Conservation (phyloP, 1,140 invertebrate genomes). For the Phymorhynchus buccinoides region DNA sequence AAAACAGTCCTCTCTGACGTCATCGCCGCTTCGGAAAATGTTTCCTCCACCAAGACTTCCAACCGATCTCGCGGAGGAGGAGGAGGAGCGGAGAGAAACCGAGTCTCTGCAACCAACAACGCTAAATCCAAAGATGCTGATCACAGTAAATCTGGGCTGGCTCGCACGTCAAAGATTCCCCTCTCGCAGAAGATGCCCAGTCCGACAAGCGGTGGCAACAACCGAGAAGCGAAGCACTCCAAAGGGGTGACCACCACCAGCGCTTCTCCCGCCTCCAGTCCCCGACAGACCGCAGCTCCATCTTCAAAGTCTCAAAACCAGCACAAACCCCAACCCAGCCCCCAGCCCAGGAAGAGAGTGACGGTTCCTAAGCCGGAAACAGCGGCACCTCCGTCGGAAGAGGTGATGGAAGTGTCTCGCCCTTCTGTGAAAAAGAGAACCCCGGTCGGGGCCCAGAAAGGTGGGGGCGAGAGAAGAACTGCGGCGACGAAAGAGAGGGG, state of each 20-base stretch:
- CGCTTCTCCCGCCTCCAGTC: conserved; percentile 21
- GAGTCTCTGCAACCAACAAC: neutral
- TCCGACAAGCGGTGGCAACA: conserved; percentile 33
- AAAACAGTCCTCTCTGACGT: neutral
- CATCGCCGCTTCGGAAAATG: neutral
- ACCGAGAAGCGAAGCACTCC: conserved; percentile 16
- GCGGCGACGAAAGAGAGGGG: neutral
- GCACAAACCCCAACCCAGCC: neutral
- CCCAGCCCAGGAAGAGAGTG: neutral
- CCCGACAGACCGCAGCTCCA: neutral
- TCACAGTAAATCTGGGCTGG: neutral
- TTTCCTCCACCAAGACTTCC: neutral
- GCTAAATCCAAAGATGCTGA: neutral
- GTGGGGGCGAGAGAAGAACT: neutral
- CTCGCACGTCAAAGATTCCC: conserved; percentile 37
- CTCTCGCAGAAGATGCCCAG: conserved; percentile 43
- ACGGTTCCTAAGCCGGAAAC: conserved; percentile 39
- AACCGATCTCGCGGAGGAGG: neutral
- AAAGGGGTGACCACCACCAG: neutral
- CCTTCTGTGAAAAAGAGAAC: conserved; percentile 46
- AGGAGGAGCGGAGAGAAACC: neutral
- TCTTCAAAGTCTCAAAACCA: neutral
- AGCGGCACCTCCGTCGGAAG: conserved; percentile 55
- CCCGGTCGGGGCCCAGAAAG: conserved; percentile 9
- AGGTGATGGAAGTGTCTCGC: conserved; percentile 56